Conservation (phyloP, 1,140 invertebrate genomes). For the Sitodiplosis mosellana region DNA sequence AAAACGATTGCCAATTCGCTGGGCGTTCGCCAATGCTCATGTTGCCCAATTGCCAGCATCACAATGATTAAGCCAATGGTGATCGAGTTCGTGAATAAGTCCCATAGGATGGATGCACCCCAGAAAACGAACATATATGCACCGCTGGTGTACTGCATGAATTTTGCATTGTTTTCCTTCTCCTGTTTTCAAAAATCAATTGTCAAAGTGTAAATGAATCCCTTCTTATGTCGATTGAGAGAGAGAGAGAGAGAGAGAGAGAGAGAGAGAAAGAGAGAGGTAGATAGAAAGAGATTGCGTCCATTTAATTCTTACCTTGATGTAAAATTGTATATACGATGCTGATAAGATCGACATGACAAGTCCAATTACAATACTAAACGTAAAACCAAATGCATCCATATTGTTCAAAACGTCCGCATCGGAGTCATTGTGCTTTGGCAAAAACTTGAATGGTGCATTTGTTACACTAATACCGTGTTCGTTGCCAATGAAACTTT, state of each 20-base stretch:
- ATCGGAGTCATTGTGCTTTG: no score
- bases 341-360: slow-evolving; percentile 53
- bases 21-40: not conserved
- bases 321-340: slow-evolving; percentile 47
- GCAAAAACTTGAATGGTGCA: no score
- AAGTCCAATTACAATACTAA: slow-evolving; percentile 42
- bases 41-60: not conserved
- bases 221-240: no score
- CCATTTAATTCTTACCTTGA: no score
- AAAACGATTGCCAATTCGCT: not conserved
- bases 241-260: no score
- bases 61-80: slow-evolving; percentile 30
- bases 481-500: no score
- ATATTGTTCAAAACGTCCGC: no score
- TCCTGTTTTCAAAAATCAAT: slow-evolving; percentile 12
- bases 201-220: no score
- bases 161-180: slow-evolving; percentile 28
- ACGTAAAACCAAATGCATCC: slow-evolving; percentile 31
- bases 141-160: slow-evolving; percentile 50
- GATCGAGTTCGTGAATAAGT: slow-evolving; percentile 42
- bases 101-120: slow-evolving; percentile 51
- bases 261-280: no score
- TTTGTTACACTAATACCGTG: no score
- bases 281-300: no score
- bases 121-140: slow-evolving; percentile 53